These are phyloP conservation scores for Mandrillus leucophaeus DNA, from an alignment of 2,113 vertebrate species.

Conservation along the genomic window DNA sequence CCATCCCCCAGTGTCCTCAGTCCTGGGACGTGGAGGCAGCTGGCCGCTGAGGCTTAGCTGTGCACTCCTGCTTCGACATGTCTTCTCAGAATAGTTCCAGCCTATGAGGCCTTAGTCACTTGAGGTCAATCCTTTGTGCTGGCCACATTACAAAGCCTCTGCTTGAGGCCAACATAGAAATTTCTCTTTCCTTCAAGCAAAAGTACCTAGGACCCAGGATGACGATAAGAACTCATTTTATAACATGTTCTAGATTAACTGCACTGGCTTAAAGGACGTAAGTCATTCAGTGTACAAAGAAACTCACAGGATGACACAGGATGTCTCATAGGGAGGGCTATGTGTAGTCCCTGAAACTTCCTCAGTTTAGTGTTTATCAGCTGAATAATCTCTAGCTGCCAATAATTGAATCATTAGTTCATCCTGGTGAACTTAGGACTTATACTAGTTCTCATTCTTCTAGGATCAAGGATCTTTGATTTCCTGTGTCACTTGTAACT, in stretches of 20 bases:
- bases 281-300: background rate
- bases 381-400: background rate
- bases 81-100: background rate
- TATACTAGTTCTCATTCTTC: background rate
- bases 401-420: background rate
- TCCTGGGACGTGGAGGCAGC: background rate
- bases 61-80: background rate
- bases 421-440: background rate
- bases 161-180: background rate
- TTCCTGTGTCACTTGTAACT: background rate
- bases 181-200: background rate
- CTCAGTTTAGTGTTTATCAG: background rate
- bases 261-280: background rate
- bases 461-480: too few relatives aligned
- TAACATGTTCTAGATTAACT: background rate
- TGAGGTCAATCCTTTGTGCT: background rate
- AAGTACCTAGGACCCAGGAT: background rate
- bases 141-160: background rate
- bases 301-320: background rate
- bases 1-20: background rate
- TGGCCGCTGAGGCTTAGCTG: background rate
- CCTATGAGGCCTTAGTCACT: background rate
- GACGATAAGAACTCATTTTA: background rate
- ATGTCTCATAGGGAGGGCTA: background rate
- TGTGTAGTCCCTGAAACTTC: background rate